Evolutionary conservation across 2,797 vertebrate genomes (phyloP).

Genomic region (Silurus aristotelis): DNA sequence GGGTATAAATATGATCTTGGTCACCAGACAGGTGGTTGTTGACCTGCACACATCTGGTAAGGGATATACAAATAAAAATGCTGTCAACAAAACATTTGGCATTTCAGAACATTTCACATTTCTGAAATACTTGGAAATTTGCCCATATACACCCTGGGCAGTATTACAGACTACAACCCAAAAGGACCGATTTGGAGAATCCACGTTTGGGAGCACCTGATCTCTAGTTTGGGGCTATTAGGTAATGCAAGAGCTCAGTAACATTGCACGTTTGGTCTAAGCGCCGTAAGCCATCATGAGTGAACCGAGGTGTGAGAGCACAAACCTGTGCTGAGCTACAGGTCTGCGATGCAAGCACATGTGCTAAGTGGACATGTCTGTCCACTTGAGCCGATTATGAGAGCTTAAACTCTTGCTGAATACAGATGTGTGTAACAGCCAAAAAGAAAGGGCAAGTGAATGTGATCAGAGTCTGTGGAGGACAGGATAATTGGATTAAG

Average conservation of each 20-base stretch:
- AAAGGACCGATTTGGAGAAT: not conserved
- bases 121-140: not conserved
- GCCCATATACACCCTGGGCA: too few relatives aligned
- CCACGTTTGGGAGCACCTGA: not conserved
- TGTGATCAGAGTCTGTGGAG: conserved; percentile 17
- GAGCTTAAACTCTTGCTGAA: conserved; percentile 24
- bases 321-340: not conserved
- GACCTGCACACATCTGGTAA: not conserved
- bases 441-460: conserved; percentile 15
- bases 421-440: conserved; percentile 30
- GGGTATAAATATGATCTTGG: not conserved
- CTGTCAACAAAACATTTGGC: not conserved
- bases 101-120: not conserved
- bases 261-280: not conserved
- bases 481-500: conserved; percentile 26
- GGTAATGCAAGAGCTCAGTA: not conserved
- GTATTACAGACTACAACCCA: not conserved
- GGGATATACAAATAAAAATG: too few relatives aligned
- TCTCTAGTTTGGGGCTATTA: not conserved
- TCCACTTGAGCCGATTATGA: conserved; percentile 33
- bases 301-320: not conserved
- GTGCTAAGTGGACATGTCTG: not conserved
- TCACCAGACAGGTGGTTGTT: not conserved
- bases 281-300: not conserved
- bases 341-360: not conserved